Evolutionary conservation across 2,888 invertebrate species (phyloP), one percentile per base, ranked within the genome.

Genomic region (Osmoderma eremita): DNA sequence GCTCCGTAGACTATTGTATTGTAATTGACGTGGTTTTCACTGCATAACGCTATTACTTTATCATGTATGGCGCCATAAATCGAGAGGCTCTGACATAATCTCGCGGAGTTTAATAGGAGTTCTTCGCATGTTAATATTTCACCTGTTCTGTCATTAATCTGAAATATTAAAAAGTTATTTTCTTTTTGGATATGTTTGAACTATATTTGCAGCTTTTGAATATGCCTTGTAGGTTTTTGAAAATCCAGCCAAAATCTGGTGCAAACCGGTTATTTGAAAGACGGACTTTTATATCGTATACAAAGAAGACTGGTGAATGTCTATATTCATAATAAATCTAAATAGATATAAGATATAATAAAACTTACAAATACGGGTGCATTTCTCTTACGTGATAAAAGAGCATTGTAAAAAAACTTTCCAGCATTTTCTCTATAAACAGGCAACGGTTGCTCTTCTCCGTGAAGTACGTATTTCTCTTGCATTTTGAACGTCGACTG

Each of bases 21-120:
- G 91, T 4, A 90, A 91, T 4, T 76, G 82, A 13, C 83, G 83
- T 8, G 85, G 83, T 1, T 83, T 92, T 94, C 78, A 84, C 94
- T 72, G 93, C 91, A 1, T 91, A 90, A 78, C 91, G 88, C 73
- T 92, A 93, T 76, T 79, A 86, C 0, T 88, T 92, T 18, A 89
- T 89, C 0, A 36, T 48, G 48, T 39, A 36, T 30, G 15, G 49
- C 42, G 15, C 22, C 22, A 30, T 41, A 66, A 39, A 30, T n/a
- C 3, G 15, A 13, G 12, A 66, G 50, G 36, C 58, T 24, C 50
- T 66, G 38, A 15, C 61, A 36, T 58, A 66, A 42, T 41, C 15
- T 30, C 13, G 13, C 24, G 5, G 65, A 48, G 22, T 48, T 61
- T 30, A 24, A 22, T 18, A 66, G 13, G 22, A 66, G n/a, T 50